phyloP scores from a whole-genome alignment of 2,113 vertebrate species.

The Corydoras maculifer region DNA sequence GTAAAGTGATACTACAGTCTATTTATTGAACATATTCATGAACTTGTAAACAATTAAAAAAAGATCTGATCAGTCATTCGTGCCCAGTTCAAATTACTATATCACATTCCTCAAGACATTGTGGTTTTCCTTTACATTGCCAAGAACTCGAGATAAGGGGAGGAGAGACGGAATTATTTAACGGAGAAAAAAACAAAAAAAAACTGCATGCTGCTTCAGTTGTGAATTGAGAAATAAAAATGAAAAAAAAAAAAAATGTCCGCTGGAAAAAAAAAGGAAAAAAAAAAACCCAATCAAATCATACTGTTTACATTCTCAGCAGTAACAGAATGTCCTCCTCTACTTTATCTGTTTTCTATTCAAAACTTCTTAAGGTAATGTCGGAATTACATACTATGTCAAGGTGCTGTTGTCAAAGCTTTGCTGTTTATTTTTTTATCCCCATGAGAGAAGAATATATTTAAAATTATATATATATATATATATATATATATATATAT shows the following conservation, averaged over 20 bases:
- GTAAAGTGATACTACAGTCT: constrained; percentile 99
- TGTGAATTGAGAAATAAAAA: constrained; percentile 79
- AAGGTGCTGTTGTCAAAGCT: constrained; percentile 99
- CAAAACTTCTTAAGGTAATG: constrained; percentile 94
- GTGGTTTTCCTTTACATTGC: constrained; percentile 98
- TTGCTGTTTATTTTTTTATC: constrained; percentile 91
- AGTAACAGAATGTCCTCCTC: constrained; percentile 88
- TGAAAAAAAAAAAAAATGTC: constrained; percentile 70
- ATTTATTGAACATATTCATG: constrained; percentile 99
- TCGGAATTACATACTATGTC: constrained; percentile 99
- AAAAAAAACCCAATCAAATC: constrained; percentile 79
- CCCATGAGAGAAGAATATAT: constrained; percentile 69
- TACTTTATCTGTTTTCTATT: constrained; percentile 98
- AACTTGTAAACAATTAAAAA: constrained; percentile 92
- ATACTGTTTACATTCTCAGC: constrained; percentile 97
- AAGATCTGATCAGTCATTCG: constrained; percentile 86
- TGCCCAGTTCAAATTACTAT: constrained; percentile 92
- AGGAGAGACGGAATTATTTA: constrained; percentile 56
- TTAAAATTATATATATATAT: constrained; percentile 56
- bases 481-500: constrained; percentile 65
- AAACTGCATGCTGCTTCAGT: constrained; percentile 98
- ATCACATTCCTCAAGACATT: constrained; percentile 95
- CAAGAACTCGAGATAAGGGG: constrained; percentile 90
- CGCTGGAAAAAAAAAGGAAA: constrained; percentile 65
- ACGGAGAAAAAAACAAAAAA: constrained; percentile 67